Evolutionary conservation across 2,113 vertebrate genomes (phyloP), one percentile per base, ranked within the genome.

Genomic region (Verasper variegatus): DNA sequence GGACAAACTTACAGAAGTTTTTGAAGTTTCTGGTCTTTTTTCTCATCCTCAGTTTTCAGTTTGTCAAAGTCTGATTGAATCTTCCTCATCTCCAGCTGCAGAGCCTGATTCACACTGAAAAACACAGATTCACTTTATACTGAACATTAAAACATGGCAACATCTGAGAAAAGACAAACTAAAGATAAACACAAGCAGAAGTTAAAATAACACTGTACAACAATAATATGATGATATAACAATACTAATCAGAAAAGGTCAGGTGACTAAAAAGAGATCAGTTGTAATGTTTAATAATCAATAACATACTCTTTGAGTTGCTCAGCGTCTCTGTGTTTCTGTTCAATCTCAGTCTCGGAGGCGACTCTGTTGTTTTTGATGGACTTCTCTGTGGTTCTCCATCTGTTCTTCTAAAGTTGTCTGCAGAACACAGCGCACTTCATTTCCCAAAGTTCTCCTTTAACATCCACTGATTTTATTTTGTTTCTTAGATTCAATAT

Each of bases 321-420:
- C 27, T 98, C 97, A 0, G 95, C 92, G 63, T 92, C 93, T 91
- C 95, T 95, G 90, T 96, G 97, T 79, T 96, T 97, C 81, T 96
- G 96, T 54, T 97, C 95, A 2, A 98, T 97, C 76, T 99, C 97
- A n/a, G 4, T 99, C 97, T n/a, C 97, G 91, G 71, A 98, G 95
- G 26, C 96, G 94, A 82, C 95, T 95, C 90, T 98, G 94, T 90
- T 97, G 96, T 83, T 96, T 97, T 87, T 97, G 96, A 84, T 97
- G 97, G 35, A 95, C 95, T 81, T 99, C 97, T 89, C 96, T 91
- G 93, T 98, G 96, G 73, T 94, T 96, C 91, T 97, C 96, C 97
- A 98, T 98, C 95, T 98, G 96, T 86, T 98, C 95, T 92, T 98
- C 92, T 52, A 93, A 26, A 1, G 92, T 92, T 64, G 95, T 97